Conservation (phyloP, 1,140 invertebrate species). For the Neelides sp. region DNA sequence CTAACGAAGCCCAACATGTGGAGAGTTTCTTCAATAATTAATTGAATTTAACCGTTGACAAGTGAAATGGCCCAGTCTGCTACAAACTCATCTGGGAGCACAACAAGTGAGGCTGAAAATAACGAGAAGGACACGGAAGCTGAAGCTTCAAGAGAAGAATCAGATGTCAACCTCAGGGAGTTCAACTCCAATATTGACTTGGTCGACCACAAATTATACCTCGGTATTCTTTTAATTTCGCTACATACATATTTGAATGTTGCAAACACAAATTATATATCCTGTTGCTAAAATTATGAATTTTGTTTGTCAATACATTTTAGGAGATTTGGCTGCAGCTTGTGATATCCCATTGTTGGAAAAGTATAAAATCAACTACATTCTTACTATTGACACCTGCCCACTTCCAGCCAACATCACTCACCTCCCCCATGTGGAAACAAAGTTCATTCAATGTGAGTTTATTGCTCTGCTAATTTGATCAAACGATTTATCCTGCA, state of each 20-base stretch:
- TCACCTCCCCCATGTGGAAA: constrained; percentile 48
- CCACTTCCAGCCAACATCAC: constrained; percentile 59
- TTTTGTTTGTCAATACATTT: constrained; percentile 14
- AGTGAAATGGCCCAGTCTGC: background rate
- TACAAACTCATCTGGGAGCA: background rate
- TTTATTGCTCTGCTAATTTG: background rate
- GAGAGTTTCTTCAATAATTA: background rate
- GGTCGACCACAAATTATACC: constrained; percentile 22
- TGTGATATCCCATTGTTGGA: constrained; percentile 54
- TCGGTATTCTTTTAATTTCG: constrained; percentile 9
- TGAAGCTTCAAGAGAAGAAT: constrained; percentile 7
- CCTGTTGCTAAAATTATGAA: background rate
- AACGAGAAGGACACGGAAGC: background rate
- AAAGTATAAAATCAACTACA: constrained; percentile 53
- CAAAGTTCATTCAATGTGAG: constrained; percentile 61
- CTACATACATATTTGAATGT: background rate
- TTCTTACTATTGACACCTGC: constrained; percentile 67
- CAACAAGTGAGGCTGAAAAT: background rate
- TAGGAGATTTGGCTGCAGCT: constrained; percentile 64
- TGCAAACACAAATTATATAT: background rate
- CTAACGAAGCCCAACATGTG: too few relatives aligned
- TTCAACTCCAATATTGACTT: constrained; percentile 21
- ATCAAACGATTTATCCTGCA: background rate
- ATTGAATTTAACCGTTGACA: background rate
- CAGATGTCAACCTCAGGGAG: too few relatives aligned